Conservation (phyloP, 1,140 invertebrate genomes). For the Brachionus sp. region DNA sequence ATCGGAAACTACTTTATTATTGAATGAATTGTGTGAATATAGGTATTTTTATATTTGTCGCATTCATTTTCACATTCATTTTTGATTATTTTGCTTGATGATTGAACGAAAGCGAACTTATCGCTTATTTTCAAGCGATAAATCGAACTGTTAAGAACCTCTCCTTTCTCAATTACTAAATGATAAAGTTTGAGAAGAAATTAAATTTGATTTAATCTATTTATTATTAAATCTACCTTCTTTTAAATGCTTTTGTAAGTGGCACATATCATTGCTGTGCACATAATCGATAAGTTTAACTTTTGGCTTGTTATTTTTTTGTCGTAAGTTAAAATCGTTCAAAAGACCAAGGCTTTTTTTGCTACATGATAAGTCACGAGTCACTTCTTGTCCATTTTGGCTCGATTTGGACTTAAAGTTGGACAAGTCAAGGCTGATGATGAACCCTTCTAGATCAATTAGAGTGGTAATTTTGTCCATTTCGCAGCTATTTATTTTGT, state of each 20-base stretch:
- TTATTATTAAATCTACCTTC: neutral
- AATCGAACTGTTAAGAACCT: neutral
- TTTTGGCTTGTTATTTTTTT: neutral
- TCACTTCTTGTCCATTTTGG: neutral
- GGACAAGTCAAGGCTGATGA: neutral
- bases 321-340: neutral
- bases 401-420: neutral
- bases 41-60: neutral
- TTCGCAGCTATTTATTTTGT: neutral
- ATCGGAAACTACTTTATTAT: slow-evolving; percentile 27
- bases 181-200: too few relatives aligned
- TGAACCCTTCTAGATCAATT: neutral
- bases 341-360: neutral
- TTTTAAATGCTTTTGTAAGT: slow-evolving; percentile 44
- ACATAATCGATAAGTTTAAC: neutral
- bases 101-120: slow-evolving; percentile 37
- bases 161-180: slow-evolving; percentile 19
- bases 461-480: slow-evolving; percentile 1
- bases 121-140: slow-evolving; percentile 26
- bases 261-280: slow-evolving; percentile 16
- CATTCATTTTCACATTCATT: neutral
- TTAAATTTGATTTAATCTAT: neutral
- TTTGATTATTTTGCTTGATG: slow-evolving; percentile 1
- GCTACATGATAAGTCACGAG: neutral
- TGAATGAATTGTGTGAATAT: slow-evolving; percentile 23